These are phyloP conservation scores for Catharus minimus DNA, from an alignment of 2,113 vertebrate species.

Conservation along the genomic window DNA sequence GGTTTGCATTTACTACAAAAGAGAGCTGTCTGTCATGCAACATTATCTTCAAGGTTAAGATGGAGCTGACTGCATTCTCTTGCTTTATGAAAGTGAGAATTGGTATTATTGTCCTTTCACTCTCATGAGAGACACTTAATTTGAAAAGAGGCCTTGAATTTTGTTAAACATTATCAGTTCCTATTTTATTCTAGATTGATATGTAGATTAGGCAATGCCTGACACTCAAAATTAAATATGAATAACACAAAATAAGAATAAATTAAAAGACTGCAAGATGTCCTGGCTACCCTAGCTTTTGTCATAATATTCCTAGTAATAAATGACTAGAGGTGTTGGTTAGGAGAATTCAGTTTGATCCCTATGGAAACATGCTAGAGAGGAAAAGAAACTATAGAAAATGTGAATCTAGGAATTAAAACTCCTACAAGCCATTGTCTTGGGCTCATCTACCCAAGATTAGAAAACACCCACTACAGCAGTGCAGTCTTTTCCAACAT, in stretches of 20 bases:
- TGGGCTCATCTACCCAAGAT: neutral
- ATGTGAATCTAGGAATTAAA: neutral
- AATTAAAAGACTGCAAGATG: slow-evolving; percentile 10
- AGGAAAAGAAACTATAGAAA: neutral
- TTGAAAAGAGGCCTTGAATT: slow-evolving; percentile 38
- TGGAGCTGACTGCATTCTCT: neutral
- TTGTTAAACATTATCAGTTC: slow-evolving; percentile 14
- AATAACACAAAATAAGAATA: slow-evolving; percentile 20
- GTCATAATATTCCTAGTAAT: neutral
- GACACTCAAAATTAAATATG: neutral
- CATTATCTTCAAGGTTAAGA: slow-evolving; percentile 1
- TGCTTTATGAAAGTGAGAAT: neutral
- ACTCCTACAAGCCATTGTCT: neutral
- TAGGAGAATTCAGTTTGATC: neutral
- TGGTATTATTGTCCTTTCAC: neutral
- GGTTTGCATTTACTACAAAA: neutral
- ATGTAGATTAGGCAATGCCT: neutral
- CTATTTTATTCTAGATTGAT: slow-evolving; percentile 27
- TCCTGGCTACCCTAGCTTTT: neutral
- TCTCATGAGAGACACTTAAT: slow-evolving; percentile 12
- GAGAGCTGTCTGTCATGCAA: neutral
- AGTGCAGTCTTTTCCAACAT: slow-evolving; percentile 11
- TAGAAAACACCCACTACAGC: neutral
- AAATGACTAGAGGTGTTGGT: neutral
- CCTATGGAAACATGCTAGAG: neutral